Evolutionary conservation across 2,113 vertebrate species (phyloP).

Genomic region (Zosterops borbonicus): DNA sequence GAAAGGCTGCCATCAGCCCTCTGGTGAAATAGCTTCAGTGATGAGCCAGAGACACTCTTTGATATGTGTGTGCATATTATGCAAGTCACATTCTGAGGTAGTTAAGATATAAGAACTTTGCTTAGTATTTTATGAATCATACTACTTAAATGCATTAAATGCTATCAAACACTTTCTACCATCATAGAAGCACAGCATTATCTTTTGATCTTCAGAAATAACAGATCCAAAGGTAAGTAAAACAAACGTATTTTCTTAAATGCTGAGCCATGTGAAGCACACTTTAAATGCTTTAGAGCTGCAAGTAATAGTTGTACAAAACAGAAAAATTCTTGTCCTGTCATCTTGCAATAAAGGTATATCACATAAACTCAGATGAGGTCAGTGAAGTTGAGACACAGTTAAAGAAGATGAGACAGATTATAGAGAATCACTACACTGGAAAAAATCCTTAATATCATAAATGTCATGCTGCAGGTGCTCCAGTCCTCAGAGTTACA

Average conservation of each 20-base stretch:
- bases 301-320: not conserved
- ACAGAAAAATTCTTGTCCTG: not conserved
- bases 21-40: not conserved
- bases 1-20: not conserved
- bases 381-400: not conserved
- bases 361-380: not conserved
- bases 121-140: not conserved
- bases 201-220: conserved; percentile 10
- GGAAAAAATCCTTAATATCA: not conserved
- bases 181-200: not conserved
- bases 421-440: not conserved
- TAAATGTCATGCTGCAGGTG: not conserved
- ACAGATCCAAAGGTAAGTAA: not conserved
- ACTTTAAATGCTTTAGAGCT: not conserved
- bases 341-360: not conserved
- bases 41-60: not conserved
- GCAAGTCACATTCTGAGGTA: not conserved
- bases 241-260: not conserved
- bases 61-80: not conserved
- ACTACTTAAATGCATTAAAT: not conserved
- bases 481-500: not conserved
- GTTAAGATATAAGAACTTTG: not conserved
- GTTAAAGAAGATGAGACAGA: not conserved
- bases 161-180: not conserved
- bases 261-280: not conserved